Percentiles rank a stretch among this genome's conserved stretches.
Evolutionary conservation across 2,888 invertebrate species (phyloP).

Genomic region (Plagodis pulveraria): DNA sequence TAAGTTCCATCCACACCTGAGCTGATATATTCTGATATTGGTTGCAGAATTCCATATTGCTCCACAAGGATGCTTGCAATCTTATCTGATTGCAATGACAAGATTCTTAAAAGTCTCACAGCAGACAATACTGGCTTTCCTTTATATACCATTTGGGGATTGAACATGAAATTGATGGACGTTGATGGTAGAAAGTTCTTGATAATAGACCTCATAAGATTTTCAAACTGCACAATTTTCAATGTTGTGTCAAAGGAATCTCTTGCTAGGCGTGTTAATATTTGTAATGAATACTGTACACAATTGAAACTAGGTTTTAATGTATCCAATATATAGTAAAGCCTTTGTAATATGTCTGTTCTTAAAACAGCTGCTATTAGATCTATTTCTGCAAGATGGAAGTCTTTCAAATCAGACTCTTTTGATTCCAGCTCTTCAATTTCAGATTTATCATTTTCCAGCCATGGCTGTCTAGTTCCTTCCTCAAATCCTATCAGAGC

Average conservation of each 20-base stretch:
- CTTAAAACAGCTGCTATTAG: constrained; percentile 89
- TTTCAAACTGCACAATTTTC: constrained; percentile 86
- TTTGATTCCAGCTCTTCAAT: constrained; percentile 83
- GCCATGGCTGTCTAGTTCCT: constrained; percentile 86
- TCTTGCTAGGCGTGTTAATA: constrained; percentile 91
- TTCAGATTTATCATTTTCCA: constrained; percentile 81
- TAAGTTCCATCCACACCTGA: constrained; percentile 79
- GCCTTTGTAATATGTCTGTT: constrained; percentile 90
- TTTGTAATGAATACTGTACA: constrained; percentile 90
- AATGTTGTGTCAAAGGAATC: constrained; percentile 89
- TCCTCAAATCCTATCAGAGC: constrained; percentile 87
- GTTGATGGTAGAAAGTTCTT: constrained; percentile 84
- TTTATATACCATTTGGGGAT: constrained; percentile 79
- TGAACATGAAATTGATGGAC: constrained; percentile 65
- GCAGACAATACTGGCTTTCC: constrained; percentile 89
- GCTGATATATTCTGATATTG: constrained; percentile 83
- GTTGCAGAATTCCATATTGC: constrained; percentile 82
- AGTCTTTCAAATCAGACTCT: constrained; percentile 90
- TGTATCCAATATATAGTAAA: constrained; percentile 90
- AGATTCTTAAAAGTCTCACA: constrained; percentile 89
- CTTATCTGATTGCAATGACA: constrained; percentile 86
- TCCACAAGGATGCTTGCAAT: constrained; percentile 80
- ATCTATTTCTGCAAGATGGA: constrained; percentile 93
- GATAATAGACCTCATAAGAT: constrained; percentile 86
- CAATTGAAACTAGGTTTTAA: constrained; percentile 89